Base-by-base conservation (phyloP, 2,113 vertebrate species). In the Oreochromis spilurus region DNA sequence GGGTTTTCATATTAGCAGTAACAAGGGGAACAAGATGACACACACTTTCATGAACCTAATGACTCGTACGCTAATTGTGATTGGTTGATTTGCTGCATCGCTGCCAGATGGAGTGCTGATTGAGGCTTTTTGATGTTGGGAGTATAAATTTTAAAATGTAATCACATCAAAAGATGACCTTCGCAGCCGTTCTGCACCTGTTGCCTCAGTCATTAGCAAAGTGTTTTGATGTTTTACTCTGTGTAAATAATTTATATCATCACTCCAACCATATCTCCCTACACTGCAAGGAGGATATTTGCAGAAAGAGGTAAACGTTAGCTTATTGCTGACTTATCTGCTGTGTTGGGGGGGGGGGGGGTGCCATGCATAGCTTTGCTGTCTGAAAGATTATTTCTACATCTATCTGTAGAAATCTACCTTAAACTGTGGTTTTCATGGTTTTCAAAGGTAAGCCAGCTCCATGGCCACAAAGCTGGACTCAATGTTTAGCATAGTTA, bases 101-200 rank as follows among this genome's bases (percentile, higher is more conserved):
- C 43, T 85, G 79, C 86, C 86, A 89, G 90, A 90, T 84, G 87
- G 72, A 90, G 82, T 53, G 19, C 81, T 12, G 81, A 92, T 86
- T 79, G 81, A 86, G 75, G 14, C 24, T 6, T 75, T 89, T 91
- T 92, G 79, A 95, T 86, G 53, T 57, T 34, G 36, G 60, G 65
- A 90, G 90, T 75, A 21, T 85, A 77, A 91, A 88, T 87, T 82
- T 84, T 80, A 79, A 85, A 80, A 65, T 78, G 54, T 88, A 62
- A 92, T 93, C 82, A 57, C 88, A 84, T 82, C 67, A 12, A 10
- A 60, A 87, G 83, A 81, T 90, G 84, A 94, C 90, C 88, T 92
- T 92, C 84, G 31, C 34, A 45, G n/a, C 17, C 53, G 17, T 55
- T 81, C 62, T 87, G 60, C 87, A 91, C 84, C 89, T 90, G 86